Evolutionary conservation across 2,888 invertebrate genomes (phyloP), one percentile per base, ranked within the genome.

Genomic region (Macaria notata): DNA sequence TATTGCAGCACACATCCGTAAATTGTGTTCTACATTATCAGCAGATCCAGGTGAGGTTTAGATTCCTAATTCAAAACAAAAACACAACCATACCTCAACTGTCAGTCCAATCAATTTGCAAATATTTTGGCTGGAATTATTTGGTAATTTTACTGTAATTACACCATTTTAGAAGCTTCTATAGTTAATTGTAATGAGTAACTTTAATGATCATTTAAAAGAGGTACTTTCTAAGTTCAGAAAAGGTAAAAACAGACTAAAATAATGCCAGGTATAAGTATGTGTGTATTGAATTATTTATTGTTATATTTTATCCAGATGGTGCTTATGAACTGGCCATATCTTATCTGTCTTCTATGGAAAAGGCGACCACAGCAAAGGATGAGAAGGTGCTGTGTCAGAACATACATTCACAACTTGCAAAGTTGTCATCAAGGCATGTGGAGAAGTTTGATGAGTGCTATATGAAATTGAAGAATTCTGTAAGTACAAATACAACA

Each of bases 381-480:
- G 89, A 89, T 79, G 92, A 92, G 69, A 83, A 77, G 54, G 65
- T 86, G 29, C 70, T 92, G 4, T 89, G 85, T 70, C 88, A 91
- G 65, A 88, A 83, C 69, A 89, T 92, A 48, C 82, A 86, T 52
- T 70, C 84, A 9, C 73, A 78, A 30, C 73, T 92, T 4, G 65
- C 79, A 19, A 74, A 58, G 64, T 67, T 77, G 29, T 86, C 86
- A 38, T 66, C 78, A 8, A 78, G 73, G 63, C 86, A 92, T 76
- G 84, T 81, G 45, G 91, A 92, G 44, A 90, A 87, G 66, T 92
- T 92, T 56, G 84, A 82, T 75, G 90, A 92, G 68, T 86, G 74
- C 59, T 88, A 89, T 74, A 76, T 83, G 4, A 91, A 90, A 76
- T 63, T 92, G 3, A 92, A 88, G 63, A 83, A 72, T 43, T 86